Evolutionary conservation across 2,797 vertebrate genomes (phyloP).

Genomic region (Steatocranus sp.): DNA sequence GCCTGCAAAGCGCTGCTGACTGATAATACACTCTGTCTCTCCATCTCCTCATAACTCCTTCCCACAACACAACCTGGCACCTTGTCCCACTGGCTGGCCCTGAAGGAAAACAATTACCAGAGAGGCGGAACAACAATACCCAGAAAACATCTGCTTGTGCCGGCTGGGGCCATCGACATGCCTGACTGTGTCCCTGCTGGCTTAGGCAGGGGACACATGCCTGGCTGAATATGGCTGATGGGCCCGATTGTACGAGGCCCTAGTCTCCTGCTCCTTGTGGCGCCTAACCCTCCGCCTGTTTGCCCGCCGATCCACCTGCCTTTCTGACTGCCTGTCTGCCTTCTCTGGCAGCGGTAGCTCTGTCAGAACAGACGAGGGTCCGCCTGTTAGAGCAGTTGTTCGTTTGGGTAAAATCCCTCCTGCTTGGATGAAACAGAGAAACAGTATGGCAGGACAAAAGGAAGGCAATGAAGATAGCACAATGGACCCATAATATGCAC

Average conservation of each 20-base stretch:
- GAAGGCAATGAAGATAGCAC: not conserved
- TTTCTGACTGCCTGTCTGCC: conserved; percentile 39
- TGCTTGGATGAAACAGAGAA: conserved; percentile 49
- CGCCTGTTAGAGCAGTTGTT: conserved; percentile 74
- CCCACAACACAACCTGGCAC: conserved; percentile 67
- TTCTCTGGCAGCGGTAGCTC: conserved; percentile 38
- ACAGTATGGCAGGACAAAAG: conserved; percentile 39
- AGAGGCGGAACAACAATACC: conserved; percentile 70
- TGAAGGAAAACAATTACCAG: conserved; percentile 72
- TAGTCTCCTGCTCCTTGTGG: conserved; percentile 21
- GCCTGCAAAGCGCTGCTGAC: conserved; percentile 17
- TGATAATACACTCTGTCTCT: conserved; percentile 44
- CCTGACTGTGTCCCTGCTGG: conserved; percentile 60
- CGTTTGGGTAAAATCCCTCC: conserved; percentile 52
- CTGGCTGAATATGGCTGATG: conserved; percentile 42
- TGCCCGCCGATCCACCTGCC: conserved; percentile 55
- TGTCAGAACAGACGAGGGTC: conserved; percentile 66
- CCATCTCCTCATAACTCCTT: conserved; percentile 48
- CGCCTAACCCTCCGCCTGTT: conserved; percentile 33
- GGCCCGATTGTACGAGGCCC: conserved; percentile 15
- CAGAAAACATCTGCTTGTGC: conserved; percentile 74
- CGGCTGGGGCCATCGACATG: conserved; percentile 54
- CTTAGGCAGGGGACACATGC: conserved; percentile 52
- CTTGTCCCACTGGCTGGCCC: conserved; percentile 59
- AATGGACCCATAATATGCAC: conserved; percentile 39